Conservation (phyloP, 2,113 vertebrate genomes). For the Ailurus styani region DNA sequence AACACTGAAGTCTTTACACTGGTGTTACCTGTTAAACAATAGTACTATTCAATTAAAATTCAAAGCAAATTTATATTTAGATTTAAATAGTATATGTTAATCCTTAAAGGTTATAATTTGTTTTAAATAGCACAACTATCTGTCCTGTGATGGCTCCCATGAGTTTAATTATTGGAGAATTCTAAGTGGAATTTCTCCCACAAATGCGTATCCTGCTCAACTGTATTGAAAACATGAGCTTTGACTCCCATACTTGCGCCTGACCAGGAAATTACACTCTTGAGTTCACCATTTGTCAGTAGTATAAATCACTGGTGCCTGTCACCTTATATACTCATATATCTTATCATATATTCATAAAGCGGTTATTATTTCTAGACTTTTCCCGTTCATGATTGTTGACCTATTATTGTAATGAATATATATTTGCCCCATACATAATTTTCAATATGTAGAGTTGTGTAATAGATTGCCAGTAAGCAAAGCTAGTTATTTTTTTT, state of each 20-base stretch:
- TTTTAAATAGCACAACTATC: constrained; percentile 81
- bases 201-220: constrained; percentile 15
- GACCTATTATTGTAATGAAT: neutral
- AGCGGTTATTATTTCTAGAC: constrained; percentile 2
- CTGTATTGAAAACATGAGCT: neutral
- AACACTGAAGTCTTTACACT: neutral
- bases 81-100: constrained; percentile 76
- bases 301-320: neutral
- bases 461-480: neutral
- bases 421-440: neutral
- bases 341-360: neutral
- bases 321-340: neutral
- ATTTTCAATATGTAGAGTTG: neutral
- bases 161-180: constrained; percentile 60
- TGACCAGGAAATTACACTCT: neutral
- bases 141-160: constrained; percentile 66
- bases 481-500: neutral
- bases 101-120: constrained; percentile 77
- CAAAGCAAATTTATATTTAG: constrained; percentile 54
- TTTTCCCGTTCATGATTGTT: neutral
- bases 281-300: neutral
- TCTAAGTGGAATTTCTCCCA: constrained; percentile 66
- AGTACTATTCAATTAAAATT: constrained; percentile 33
- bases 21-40: constrained; percentile 49
- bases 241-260: neutral